Conservation (phyloP, 2,888 invertebrate genomes). For the Iselma pallidipennis region DNA sequence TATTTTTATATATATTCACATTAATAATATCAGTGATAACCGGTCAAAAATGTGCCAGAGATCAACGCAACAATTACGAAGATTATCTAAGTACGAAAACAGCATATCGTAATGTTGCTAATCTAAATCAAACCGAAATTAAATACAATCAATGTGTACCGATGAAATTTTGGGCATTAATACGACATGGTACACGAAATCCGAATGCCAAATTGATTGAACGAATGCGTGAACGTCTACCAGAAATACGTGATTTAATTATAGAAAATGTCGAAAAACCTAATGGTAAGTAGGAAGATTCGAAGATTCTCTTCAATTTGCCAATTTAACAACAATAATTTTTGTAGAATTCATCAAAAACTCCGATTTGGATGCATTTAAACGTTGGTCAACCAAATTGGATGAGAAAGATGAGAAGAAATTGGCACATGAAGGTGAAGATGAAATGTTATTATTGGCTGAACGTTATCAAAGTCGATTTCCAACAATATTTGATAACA, state of each 20-base stretch:
- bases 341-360: constrained; percentile 36
- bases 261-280: constrained; percentile 57
- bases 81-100: constrained; percentile 69
- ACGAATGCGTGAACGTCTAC: constrained; percentile 60
- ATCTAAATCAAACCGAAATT: constrained; percentile 64
- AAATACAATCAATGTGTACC: constrained; percentile 56
- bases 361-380: constrained; percentile 42
- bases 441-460: constrained; percentile 73
- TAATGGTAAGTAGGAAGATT: constrained; percentile 59
- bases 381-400: constrained; percentile 64
- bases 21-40: not conserved
- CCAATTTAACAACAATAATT: constrained; percentile 2
- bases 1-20: not conserved
- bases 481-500: constrained; percentile 64
- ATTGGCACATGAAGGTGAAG: constrained; percentile 73
- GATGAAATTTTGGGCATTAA: constrained; percentile 72
- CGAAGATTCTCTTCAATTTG: too few species aligned
- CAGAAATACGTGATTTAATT: constrained; percentile 60
- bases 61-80: constrained; percentile 31
- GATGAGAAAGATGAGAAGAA: constrained; percentile 62
- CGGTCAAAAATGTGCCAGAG: not conserved
- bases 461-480: constrained; percentile 75
- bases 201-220: constrained; percentile 65
- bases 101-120: constrained; percentile 72
- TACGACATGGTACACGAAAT: constrained; percentile 79